Evolutionary conservation across 2,113 vertebrate species (phyloP), one percentile per base, ranked within the genome.

Genomic region (Coptodon bakossiorum): DNA sequence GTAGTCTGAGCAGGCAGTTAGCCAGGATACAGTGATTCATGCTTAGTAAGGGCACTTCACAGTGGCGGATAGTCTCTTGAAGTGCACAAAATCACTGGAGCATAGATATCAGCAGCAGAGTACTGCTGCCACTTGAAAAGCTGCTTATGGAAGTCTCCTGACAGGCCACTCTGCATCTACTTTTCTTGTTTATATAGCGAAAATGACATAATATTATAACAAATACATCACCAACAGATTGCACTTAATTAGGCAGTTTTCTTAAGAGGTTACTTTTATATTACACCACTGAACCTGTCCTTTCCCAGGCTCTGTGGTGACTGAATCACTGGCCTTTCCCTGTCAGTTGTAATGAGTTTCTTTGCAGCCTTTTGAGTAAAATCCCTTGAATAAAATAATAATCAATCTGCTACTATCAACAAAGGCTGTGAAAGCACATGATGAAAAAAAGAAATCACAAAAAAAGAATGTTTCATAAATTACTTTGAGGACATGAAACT

Each of bases 11-110:
- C 90, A 81, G 88, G 90, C 93, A 90, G 83, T 81, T 71, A 80
- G 92, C 91, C 93, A 92, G 80, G 81, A 80, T 59, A 40, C 84
- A 80, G 81, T 85, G 85, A 91, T 89, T 92, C 89, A 92, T 90
- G 87, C 54, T 84, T 5, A 31, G 90, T 86, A 48, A 93, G 83
- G 85, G 90, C 89, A 83, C 92, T 93, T 90, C 83, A 91, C 81
- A 68, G 87, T 57, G 22, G 85, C 24, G 7, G 78, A 91, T 50
- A 78, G 81, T 63, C 88, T 86, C 89, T 83, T 89, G 80, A 92
- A 92, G 82, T 89, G 85, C 81, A 87, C 76, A 82, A 63, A 93
- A 82, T 86, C 90, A 87, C 86, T 81, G 85, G 82, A 90, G 94
- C 88, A 34, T 56, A 71, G 80, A 83, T 82, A 91, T 88, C 81